A percentile compares a stretch with the other conserved stretches of the same genome.
These are phyloP conservation scores for Nasonia oneida DNA, from an alignment of 2,888 invertebrate genomes.

Conservation along the genomic window DNA sequence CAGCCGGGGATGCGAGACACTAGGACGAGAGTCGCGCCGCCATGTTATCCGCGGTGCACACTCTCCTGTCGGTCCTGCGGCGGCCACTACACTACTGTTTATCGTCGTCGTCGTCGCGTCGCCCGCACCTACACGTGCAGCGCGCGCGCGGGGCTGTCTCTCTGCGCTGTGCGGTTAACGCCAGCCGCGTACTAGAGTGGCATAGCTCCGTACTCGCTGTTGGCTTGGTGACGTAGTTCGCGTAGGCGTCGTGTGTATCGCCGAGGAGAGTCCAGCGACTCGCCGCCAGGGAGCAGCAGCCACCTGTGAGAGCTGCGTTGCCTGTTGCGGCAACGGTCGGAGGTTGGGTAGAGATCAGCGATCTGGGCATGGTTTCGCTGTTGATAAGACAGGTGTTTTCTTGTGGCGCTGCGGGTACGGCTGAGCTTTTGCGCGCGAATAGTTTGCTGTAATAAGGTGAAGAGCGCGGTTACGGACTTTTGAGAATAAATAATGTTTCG, in stretches of 20 bases:
- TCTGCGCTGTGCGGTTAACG: not conserved
- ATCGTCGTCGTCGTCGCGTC: not conserved
- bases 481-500: too few species aligned
- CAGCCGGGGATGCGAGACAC: not conserved
- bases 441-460: too few species aligned
- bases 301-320: not conserved
- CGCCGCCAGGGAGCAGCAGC: slow-evolving; percentile 36
- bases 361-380: not conserved
- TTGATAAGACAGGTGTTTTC: not conserved
- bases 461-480: too few species aligned
- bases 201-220: not conserved
- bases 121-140: slow-evolving; percentile 43
- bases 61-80: slow-evolving; percentile 5
- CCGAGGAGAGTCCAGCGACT: not conserved
- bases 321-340: not conserved
- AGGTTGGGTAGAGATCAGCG: not conserved
- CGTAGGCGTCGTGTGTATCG: not conserved
- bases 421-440: not conserved
- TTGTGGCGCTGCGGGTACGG: too few species aligned
- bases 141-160: slow-evolving; percentile 63
- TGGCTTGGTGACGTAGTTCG: not conserved
- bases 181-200: not conserved
- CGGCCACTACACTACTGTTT: not conserved
- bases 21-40: not conserved
- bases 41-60: not conserved